Percentiles rank a stretch among this genome's conserved stretches.
Conservation (phyloP, 2,888 invertebrate genomes). For the Venustoraphidia nigricollis region DNA sequence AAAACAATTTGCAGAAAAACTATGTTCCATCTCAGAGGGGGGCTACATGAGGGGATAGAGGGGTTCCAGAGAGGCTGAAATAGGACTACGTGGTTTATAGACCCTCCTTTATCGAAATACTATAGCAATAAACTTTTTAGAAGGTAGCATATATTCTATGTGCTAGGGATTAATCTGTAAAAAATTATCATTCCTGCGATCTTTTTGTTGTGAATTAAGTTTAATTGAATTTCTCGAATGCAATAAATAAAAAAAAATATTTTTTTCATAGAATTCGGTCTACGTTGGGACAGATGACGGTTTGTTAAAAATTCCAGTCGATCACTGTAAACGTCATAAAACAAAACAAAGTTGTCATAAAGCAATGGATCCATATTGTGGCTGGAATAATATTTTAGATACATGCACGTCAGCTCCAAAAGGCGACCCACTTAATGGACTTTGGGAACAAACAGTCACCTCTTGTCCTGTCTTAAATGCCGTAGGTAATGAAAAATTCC, state of each 20-base stretch:
- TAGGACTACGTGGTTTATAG: too few species aligned
- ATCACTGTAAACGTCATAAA: constrained; percentile 61
- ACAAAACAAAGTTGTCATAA: constrained; percentile 57
- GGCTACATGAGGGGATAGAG: too few species aligned
- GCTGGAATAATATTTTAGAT: constrained; percentile 71
- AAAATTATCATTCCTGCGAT: too few species aligned
- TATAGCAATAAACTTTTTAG: too few species aligned
- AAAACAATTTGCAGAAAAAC: too few species aligned
- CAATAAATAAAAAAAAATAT: not conserved
- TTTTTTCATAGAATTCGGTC: constrained; percentile 42
- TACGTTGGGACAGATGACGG: constrained; percentile 58
- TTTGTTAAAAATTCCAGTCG: constrained; percentile 56
- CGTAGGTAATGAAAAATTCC: constrained; percentile 28
- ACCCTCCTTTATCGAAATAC: too few species aligned
- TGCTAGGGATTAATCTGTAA: too few species aligned
- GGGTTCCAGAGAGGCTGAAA: too few species aligned
- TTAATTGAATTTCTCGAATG: not conserved
- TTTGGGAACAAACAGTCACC: constrained; percentile 59
- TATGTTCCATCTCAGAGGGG: too few species aligned
- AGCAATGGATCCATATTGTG: constrained; percentile 87
- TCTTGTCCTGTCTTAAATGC: constrained; percentile 52
- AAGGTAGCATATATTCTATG: too few species aligned
- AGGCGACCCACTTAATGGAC: constrained; percentile 40
- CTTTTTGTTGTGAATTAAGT: too few species aligned
- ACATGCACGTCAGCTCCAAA: constrained; percentile 56